phyloP scores from a whole-genome alignment of 2,888 invertebrate genomes.

The Lasioglossum malachurum region DNA sequence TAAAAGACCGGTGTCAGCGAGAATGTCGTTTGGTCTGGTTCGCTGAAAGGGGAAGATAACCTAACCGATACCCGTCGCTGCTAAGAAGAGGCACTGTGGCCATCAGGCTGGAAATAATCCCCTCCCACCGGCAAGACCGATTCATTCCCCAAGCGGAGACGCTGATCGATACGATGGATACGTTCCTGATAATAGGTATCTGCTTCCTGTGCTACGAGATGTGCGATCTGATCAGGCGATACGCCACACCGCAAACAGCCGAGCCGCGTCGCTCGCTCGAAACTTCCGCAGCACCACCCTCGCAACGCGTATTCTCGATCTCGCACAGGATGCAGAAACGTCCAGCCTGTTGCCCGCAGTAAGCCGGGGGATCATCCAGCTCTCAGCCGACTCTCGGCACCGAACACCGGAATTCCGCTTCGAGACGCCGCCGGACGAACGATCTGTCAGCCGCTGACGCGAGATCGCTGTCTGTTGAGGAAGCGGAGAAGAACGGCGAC shows the following conservation, averaged over 20 bases:
- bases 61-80: not conserved
- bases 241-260: constrained; percentile 76
- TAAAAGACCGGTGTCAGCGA: not conserved
- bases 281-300: constrained; percentile 73
- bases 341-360: constrained; percentile 74
- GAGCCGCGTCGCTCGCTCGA: constrained; percentile 74
- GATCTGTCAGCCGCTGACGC: not conserved
- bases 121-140: not conserved
- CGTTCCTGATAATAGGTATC: constrained; percentile 88
- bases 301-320: constrained; percentile 84
- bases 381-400: not conserved
- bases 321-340: constrained; percentile 78
- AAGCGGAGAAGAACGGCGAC: not conserved
- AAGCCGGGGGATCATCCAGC: constrained; percentile 26
- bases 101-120: not conserved
- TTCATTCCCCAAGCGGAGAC: constrained; percentile 7
- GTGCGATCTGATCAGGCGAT: constrained; percentile 87
- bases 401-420: not conserved
- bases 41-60: not conserved
- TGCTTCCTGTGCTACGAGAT: constrained; percentile 89
- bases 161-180: constrained; percentile 86
- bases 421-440: not conserved
- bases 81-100: not conserved
- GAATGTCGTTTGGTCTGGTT: not conserved
- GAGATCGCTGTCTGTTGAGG: not conserved